A percentile compares a stretch with the other conserved stretches of the same genome.
Conservation (phyloP, 2,113 vertebrate species). For the Pelmatolapia mariae region DNA sequence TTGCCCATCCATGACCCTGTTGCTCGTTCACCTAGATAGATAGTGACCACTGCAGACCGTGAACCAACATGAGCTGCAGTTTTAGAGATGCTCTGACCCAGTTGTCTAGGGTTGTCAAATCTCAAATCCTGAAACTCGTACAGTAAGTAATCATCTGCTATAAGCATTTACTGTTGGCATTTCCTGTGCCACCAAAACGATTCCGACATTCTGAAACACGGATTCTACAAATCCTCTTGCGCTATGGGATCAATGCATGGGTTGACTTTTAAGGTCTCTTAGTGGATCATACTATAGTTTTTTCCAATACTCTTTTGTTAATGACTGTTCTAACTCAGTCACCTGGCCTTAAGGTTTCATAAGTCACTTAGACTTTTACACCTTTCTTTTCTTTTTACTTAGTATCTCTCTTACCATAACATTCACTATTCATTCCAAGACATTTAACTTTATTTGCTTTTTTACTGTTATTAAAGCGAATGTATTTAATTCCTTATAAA, state of each 20-base stretch:
- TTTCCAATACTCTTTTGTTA: neutral
- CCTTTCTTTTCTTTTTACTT: neutral
- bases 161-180: neutral
- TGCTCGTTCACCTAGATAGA: neutral
- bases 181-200: neutral
- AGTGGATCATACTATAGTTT: neutral
- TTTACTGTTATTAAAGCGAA: neutral
- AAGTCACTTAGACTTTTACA: neutral
- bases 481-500: neutral
- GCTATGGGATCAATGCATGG: neutral
- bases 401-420: neutral
- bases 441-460: neutral
- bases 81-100: neutral
- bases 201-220: neutral
- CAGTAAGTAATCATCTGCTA: neutral
- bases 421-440: neutral
- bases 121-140: neutral
- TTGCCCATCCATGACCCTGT: neutral
- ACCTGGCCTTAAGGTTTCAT: neutral
- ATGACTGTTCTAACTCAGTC: neutral
- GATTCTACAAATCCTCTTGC: neutral
- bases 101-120: neutral
- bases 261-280: neutral
- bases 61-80: neutral
- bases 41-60: neutral